These are phyloP conservation scores for Pogonocherus hispidulus DNA, from an alignment of 2,888 invertebrate genomes.

Conservation along the genomic window DNA sequence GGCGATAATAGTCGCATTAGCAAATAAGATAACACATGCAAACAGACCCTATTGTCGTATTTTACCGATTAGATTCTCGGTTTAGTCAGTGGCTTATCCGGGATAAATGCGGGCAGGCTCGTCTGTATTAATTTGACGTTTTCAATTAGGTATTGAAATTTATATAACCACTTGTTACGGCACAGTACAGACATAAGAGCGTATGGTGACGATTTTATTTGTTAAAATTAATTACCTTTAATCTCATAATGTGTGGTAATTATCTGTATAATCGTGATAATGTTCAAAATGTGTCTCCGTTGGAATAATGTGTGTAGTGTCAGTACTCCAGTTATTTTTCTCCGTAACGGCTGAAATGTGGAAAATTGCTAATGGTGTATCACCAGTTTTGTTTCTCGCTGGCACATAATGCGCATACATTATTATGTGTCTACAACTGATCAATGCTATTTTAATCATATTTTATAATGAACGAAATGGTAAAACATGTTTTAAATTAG, in stretches of 20 bases:
- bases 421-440: too few relatives aligned
- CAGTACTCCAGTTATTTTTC: too few relatives aligned
- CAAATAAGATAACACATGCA: slow-evolving; percentile 25
- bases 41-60: slow-evolving; percentile 19
- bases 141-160: slow-evolving; percentile 8
- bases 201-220: not conserved
- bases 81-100: slow-evolving; percentile 6
- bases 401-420: too few relatives aligned
- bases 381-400: too few relatives aligned
- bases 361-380: too few relatives aligned
- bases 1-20: slow-evolving; percentile 16
- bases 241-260: not conserved
- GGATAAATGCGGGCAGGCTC: slow-evolving; percentile 10
- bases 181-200: not conserved
- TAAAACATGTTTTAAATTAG: too few relatives aligned
- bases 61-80: slow-evolving; percentile 12
- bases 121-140: slow-evolving; percentile 10
- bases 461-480: too few relatives aligned
- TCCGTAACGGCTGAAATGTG: too few relatives aligned
- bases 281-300: not conserved
- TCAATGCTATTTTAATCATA: too few relatives aligned
- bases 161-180: slow-evolving; percentile 9
- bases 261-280: slow-evolving; percentile 2
- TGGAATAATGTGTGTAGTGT: not conserved
- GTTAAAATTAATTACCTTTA: not conserved